A percentile compares a stretch with the other conserved stretches of the same genome.
Evolutionary conservation across 2,113 vertebrate species (phyloP).

Genomic region (Balaeniceps rex): DNA sequence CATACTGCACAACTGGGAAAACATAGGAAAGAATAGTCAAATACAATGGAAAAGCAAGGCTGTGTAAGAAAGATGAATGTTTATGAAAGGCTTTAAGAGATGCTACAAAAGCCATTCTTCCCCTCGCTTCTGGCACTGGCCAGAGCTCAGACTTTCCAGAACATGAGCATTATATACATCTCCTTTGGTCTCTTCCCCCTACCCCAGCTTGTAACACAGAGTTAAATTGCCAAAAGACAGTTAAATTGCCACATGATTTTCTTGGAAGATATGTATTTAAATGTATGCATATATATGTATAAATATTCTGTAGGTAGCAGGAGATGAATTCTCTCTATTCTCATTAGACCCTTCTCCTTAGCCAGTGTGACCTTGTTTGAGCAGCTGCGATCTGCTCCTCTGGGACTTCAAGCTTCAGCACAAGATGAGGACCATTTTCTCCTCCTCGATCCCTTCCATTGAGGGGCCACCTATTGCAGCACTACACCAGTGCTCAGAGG

Average conservation of each 20-base stretch:
- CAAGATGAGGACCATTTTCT: not conserved
- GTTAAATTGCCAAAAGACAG: not conserved
- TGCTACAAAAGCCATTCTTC: not conserved
- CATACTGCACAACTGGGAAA: not conserved
- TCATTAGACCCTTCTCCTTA: not conserved
- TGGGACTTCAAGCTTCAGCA: not conserved
- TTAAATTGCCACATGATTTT: not conserved
- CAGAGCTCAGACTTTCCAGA: not conserved
- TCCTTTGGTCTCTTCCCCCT: fast-evolving
- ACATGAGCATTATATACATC: not conserved
- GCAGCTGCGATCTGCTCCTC: not conserved
- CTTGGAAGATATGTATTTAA: not conserved
- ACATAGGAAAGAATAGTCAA: not conserved
- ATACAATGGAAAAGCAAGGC: not conserved
- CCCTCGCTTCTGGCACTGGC: not conserved
- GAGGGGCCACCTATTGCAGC: not conserved
- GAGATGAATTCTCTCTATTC: not conserved
- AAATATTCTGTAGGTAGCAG: not conserved
- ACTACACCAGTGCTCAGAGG: not conserved
- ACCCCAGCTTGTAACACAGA: not conserved
- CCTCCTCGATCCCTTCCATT: not conserved
- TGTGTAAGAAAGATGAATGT: not conserved
- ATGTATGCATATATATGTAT: conserved; percentile 20
- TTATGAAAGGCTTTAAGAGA: not conserved
- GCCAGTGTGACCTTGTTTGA: not conserved